These are phyloP conservation scores for Callosobruchus maculatus DNA, from an alignment of 2,888 invertebrate species.

Conservation along the genomic window DNA sequence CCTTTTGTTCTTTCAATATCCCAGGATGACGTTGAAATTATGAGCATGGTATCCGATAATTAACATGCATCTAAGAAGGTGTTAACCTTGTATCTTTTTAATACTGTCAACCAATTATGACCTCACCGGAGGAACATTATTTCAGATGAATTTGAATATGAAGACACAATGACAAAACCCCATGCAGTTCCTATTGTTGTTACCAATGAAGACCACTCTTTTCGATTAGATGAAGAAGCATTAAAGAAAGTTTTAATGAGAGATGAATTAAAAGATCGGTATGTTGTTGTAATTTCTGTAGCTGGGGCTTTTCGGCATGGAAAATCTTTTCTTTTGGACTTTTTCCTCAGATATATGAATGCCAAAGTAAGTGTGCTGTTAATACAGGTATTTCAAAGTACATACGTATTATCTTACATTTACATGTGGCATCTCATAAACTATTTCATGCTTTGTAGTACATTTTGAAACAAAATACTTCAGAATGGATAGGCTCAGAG, in stretches of 20 bases:
- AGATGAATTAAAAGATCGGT: conserved; percentile 76
- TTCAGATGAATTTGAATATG: conserved; percentile 34
- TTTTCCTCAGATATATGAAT: conserved; percentile 92
- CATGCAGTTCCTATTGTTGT: conserved; percentile 81
- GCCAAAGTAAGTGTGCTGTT: conserved; percentile 60
- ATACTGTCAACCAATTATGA: not conserved
- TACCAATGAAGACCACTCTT: conserved; percentile 78
- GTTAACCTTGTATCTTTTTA: not conserved
- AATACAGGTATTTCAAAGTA: not conserved
- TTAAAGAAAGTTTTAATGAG: conserved; percentile 69
- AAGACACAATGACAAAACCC: conserved; percentile 38
- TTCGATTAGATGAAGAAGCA: conserved; percentile 80
- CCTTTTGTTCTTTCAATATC: conserved; percentile 1
- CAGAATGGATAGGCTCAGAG: conserved; percentile 83
- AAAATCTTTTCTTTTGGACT: conserved; percentile 95
- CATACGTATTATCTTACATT: no score
- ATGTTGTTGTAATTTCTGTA: conserved; percentile 90
- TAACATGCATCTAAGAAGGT: not conserved
- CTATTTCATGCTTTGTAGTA: conserved; percentile 46
- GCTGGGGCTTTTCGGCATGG: conserved; percentile 99
- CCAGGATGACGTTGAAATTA: not conserved
- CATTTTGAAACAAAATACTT: conserved; percentile 53
- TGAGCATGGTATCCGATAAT: not conserved
- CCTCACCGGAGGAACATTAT: conserved; percentile 6
- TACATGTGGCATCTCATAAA: not conserved